Conservation (phyloP, 2,113 vertebrate species). For the Hippocampus abdominalis region DNA sequence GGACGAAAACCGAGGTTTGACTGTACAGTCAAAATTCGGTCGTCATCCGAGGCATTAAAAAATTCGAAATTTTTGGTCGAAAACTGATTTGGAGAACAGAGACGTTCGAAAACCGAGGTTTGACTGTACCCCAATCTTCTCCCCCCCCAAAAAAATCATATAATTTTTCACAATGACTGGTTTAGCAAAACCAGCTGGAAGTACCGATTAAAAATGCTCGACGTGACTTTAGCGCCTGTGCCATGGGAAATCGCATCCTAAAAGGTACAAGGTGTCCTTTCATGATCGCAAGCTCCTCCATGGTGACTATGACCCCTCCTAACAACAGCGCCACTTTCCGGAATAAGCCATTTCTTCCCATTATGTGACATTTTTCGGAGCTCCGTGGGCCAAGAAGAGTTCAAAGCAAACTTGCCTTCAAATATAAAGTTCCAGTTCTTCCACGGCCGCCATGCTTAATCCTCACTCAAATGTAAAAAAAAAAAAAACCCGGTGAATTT, state of each 20-base stretch:
- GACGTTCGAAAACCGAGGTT: too few relatives aligned
- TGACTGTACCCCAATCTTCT: neutral
- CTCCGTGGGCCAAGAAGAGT: constrained; percentile 33
- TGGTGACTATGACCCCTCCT: constrained; percentile 20
- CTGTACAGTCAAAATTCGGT: too few relatives aligned
- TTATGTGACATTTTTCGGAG: constrained; percentile 42
- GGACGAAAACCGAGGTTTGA: too few relatives aligned
- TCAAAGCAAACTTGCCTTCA: constrained; percentile 55
- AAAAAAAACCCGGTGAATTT: constrained; percentile 2
- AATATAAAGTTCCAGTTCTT: constrained; percentile 40
- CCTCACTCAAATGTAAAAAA: constrained; percentile 23
- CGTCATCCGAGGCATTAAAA: too few relatives aligned
- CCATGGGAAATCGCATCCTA: constrained; percentile 21
- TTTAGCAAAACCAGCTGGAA: neutral
- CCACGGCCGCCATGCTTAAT: constrained; percentile 39
- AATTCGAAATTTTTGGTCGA: too few relatives aligned
- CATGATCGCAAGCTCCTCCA: constrained; percentile 30
- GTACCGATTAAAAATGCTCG: neutral
- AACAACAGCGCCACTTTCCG: constrained; percentile 35
- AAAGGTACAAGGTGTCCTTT: constrained; percentile 25
- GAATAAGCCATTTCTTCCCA: constrained; percentile 39
- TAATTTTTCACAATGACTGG: neutral
- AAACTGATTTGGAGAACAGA: too few relatives aligned
- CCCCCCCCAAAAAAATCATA: neutral
- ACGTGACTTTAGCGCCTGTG: neutral